Conservation (phyloP, 2,113 vertebrate species). For the Calcarius ornatus region DNA sequence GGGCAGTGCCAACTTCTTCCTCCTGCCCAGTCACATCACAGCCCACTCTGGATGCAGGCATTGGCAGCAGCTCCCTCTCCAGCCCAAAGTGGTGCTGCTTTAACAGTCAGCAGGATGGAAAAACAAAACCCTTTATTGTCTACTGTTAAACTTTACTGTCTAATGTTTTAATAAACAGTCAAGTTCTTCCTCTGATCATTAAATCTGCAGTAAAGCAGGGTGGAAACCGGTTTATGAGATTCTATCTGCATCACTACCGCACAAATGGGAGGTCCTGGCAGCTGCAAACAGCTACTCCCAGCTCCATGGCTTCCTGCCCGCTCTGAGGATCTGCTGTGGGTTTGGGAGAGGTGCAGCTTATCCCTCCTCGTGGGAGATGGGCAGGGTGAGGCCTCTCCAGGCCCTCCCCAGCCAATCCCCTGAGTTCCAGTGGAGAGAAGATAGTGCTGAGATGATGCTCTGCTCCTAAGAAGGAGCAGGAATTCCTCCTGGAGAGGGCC, state of each 20-base stretch:
- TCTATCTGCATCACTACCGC: conserved; percentile 8
- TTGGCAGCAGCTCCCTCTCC: neutral
- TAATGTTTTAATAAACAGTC: conserved; percentile 64
- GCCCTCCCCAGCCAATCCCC: neutral
- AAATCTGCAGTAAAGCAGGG: conserved; percentile 48
- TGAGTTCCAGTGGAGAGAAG: neutral
- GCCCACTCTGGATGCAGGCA: neutral
- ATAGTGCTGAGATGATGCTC: rapidly evolving
- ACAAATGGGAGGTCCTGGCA: conserved; percentile 41
- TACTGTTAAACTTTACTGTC: conserved; percentile 54
- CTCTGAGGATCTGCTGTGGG: neutral
- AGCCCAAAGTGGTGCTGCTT: neutral
- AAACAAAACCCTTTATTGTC: conserved; percentile 44
- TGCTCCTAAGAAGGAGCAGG: neutral
- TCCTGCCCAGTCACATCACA: neutral
- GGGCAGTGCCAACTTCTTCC: neutral
- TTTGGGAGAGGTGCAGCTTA: neutral
- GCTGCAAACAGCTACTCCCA: neutral
- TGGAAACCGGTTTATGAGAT: conserved; percentile 19
- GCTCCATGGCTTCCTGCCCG: neutral
- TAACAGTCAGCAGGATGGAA: conserved; percentile 26
- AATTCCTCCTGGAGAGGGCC: neutral
- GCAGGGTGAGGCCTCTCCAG: neutral
- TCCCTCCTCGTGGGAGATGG: neutral
- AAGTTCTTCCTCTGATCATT: conserved; percentile 24